Percentiles rank a stretch among this genome's conserved stretches.
Conservation (phyloP, 2,113 vertebrate genomes). For the Rhagologus leucostigma region DNA sequence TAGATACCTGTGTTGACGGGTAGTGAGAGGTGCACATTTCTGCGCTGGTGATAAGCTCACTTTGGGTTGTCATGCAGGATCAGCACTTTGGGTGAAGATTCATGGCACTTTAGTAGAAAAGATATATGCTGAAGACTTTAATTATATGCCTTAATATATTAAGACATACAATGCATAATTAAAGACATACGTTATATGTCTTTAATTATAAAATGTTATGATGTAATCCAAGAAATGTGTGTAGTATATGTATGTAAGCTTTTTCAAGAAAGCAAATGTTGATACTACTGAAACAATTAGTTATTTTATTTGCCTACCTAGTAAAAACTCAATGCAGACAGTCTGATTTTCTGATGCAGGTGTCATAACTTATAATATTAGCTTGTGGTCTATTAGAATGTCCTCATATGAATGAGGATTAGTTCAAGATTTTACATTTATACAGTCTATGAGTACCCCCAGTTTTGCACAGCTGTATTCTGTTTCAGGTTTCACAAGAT, state of each 20-base stretch:
- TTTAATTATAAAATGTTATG: not conserved
- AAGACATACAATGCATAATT: not conserved
- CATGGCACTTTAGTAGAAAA: not conserved
- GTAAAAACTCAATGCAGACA: not conserved
- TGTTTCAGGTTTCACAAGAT: not conserved
- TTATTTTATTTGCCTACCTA: not conserved
- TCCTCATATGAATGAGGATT: not conserved
- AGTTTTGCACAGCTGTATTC: not conserved
- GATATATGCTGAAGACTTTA: not conserved
- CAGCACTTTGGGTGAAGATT: not conserved
- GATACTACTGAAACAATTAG: not conserved
- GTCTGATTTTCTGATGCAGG: not conserved
- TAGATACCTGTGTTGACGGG: not conserved
- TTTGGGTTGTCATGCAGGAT: not conserved
- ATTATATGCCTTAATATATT: not conserved
- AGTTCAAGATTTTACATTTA: not conserved
- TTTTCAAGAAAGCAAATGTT: not conserved
- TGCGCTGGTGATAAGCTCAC: not conserved
- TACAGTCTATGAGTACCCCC: not conserved
- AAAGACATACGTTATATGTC: not conserved
- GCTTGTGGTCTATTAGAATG: not conserved
- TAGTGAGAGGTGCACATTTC: not conserved
- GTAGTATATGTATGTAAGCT: not conserved
- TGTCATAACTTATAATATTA: rapidly evolving
- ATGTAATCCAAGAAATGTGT: not conserved